Base-by-base conservation (phyloP, 2,113 vertebrate genomes). In the Chaetura pelagica region DNA sequence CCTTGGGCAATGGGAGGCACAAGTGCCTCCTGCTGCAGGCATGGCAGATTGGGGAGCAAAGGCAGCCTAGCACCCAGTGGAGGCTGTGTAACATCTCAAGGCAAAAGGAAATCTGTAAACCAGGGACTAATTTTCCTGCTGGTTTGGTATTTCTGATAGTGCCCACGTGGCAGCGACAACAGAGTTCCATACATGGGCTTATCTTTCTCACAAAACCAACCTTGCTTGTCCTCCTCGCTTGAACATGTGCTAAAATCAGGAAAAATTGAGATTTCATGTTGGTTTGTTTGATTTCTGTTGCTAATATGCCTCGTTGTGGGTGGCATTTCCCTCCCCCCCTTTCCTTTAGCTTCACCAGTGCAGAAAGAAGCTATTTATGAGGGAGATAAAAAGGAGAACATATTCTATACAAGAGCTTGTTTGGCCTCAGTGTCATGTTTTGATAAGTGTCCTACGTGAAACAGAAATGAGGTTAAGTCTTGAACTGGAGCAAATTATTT, bases 401-500 rank as follows among this genome's bases (percentile, higher is more conserved):
- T 21, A 61, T 34, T 74, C 71, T 64, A 38, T 23, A 42, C 29
- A 46, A 62, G 24, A 62, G 51, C 67, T 84, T 44, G 22, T 24
- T 24, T 51, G 46, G 76, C 57, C 62, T 35, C 20, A 66, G 7
- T 42, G 63, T 74, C 71, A 7, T 16, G 38, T 42, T 94, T 67
- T n/a, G 16, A 32, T 32, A n/a, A 52, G 44, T 34, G 9, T 32
- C 85, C 78, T 35, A 8, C 0, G 12, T 68, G 76, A 42, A 72
- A 51, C 52, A 73, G 82, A 86, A 96, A 76, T 27, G 12, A 76
- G 16, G 44, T 74, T 46, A 23, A 66, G 52, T 58, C 44, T 74
- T 74, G 22, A 84, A 85, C 69, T 51, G 74, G 57, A 95, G 62
- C 21, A 13, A 95, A 48, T 49, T 88, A 76, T 77, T 93, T 95